Conservation (phyloP, 2,797 vertebrate species). For the Pempheris klunzingeri region DNA sequence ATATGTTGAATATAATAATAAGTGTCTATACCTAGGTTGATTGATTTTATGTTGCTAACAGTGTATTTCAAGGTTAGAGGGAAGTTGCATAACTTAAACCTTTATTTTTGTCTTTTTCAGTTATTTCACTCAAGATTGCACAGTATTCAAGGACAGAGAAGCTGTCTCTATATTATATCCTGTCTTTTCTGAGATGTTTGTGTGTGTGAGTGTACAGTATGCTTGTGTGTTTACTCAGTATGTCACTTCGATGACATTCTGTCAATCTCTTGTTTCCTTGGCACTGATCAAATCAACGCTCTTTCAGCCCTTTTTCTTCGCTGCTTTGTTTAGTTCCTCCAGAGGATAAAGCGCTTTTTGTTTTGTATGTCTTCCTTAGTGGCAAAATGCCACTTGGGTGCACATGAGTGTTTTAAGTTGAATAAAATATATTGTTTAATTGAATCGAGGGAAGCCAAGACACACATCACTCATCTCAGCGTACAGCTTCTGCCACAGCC, state of each 20-base stretch:
- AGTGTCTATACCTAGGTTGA: background rate
- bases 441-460: background rate
- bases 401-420: background rate
- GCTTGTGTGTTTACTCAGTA: background rate
- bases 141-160: background rate
- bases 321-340: background rate
- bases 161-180: background rate
- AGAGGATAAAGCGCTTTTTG: background rate
- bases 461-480: background rate
- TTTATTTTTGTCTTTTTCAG: background rate
- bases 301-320: background rate
- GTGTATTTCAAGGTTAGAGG: background rate
- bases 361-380: background rate
- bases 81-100: background rate
- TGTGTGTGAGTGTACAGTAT: background rate
- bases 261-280: background rate
- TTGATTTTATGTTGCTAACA: background rate
- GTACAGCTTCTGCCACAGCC: background rate
- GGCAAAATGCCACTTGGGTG: background rate
- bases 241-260: constrained; percentile 9
- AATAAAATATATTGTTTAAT: background rate
- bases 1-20: no score
- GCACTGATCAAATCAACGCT: constrained; percentile 13
- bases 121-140: background rate
- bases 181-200: background rate